Evolutionary conservation across 2,113 vertebrate species (phyloP), one percentile per base, ranked within the genome.

Genomic region (Callipepla californica): DNA sequence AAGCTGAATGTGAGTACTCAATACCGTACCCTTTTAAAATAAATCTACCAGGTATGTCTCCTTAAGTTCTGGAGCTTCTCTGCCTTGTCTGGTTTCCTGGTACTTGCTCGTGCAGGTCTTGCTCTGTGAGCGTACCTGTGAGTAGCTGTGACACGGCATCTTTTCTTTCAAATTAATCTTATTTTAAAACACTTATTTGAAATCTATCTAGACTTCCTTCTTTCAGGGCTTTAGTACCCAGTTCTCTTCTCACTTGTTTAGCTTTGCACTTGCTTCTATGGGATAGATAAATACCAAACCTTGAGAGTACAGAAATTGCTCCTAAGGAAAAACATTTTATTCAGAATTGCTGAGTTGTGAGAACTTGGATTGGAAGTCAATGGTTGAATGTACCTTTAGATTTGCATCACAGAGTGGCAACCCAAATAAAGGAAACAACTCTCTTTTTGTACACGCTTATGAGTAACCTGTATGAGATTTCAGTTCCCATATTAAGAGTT

Each of bases 31-130:
- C 72, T 87, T 92, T 91, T 68, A 83, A 92, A 94, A 91, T 48
- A 74, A 92, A 87, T 77, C 57, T 3, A 80, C 22, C 45, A 80
- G 25, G 65, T 77, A 89, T 77, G 34, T 55, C 81, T 96, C 79
- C 51, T 70, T 61, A 51, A 92, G 42, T n/a, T 92, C 78, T 94
- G 87, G 93, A 87, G 82, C 40, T 63, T 65, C 85, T 80, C 87
- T 79, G 87, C 10, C 8, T 80, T 5, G 1, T 94, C 79, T 77
- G 57, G 87, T 78, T 94, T 94, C 91, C 94, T 85, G 72, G 82
- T 94, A 83, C 89, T 94, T 95, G 95, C 87, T 94, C n/a, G 17
- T 65, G 85, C 95, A 96, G 40, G 94, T 94, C 84, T 80, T 89
- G 59, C 81, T 21, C 66, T 75, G 42, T 80, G 34, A 95, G 79